Conservation (phyloP, 2,113 vertebrate genomes). For the Oenanthe oenanthe region DNA sequence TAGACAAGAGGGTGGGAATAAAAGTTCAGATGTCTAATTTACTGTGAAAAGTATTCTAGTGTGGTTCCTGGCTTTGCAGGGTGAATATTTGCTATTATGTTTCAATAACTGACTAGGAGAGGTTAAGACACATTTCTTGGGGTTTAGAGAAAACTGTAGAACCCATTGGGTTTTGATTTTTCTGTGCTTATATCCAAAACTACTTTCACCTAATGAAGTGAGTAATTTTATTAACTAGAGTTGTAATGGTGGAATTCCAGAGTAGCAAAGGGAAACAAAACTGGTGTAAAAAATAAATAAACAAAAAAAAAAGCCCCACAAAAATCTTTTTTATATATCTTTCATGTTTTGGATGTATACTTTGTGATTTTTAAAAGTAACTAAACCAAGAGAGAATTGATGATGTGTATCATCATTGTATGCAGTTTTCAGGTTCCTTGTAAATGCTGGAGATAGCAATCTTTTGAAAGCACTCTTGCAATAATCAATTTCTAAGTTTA, state of each 20-base stretch:
- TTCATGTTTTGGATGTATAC: neutral
- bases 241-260: neutral
- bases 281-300: neutral
- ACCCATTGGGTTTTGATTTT: neutral
- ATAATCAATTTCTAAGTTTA: neutral
- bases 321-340: neutral
- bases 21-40: neutral
- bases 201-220: neutral
- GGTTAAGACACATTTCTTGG: neutral
- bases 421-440: neutral
- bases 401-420: accelerated
- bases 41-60: neutral
- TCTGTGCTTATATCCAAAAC: neutral
- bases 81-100: neutral
- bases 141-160: neutral
- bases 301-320: neutral
- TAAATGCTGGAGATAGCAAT: neutral
- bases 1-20: neutral
- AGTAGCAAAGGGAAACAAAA: neutral
- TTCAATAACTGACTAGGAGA: neutral
- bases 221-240: neutral
- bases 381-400: neutral
- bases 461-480: neutral
- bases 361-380: neutral
- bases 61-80: neutral